Evolutionary conservation across 2,113 vertebrate genomes (phyloP).

Genomic region (Microtus ochrogaster): DNA sequence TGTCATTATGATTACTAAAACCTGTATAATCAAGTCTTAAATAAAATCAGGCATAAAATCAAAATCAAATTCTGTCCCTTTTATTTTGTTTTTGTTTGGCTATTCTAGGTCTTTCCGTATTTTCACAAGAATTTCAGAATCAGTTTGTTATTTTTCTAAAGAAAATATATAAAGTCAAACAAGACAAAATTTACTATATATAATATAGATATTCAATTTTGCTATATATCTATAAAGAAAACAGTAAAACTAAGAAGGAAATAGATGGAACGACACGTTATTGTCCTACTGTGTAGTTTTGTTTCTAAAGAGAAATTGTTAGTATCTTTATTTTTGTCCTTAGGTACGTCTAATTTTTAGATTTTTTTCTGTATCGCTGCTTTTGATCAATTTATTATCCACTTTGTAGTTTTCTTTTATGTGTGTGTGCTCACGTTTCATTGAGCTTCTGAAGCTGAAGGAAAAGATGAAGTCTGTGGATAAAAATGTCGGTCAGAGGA

Average conservation of each 20-base stretch:
- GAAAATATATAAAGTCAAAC: not conserved
- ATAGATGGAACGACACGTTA: not conserved
- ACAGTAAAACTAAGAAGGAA: not conserved
- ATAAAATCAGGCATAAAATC: not conserved
- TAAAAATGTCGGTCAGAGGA: not conserved
- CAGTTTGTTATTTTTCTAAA: not conserved
- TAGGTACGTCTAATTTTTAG: not conserved
- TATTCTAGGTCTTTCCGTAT: not conserved
- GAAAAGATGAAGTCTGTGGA: conserved; percentile 8
- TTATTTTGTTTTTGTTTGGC: not conserved
- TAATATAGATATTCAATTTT: too few species aligned
- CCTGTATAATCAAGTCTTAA: not conserved
- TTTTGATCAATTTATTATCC: conserved; percentile 20
- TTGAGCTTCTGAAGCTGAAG: conserved; percentile 28
- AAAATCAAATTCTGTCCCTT: not conserved
- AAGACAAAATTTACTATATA: not conserved
- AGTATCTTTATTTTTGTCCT: conserved; percentile 21
- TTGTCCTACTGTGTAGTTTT: not conserved
- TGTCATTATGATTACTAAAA: not conserved
- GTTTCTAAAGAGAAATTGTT: conserved; percentile 28
- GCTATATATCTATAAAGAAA: not conserved
- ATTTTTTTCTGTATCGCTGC: not conserved
- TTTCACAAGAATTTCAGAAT: not conserved
- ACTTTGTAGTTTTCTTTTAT: not conserved
- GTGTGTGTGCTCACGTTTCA: not conserved